Evolutionary conservation across 2,113 vertebrate species (phyloP), one percentile per base, ranked within the genome.

Genomic region (Catharus bicknelli): DNA sequence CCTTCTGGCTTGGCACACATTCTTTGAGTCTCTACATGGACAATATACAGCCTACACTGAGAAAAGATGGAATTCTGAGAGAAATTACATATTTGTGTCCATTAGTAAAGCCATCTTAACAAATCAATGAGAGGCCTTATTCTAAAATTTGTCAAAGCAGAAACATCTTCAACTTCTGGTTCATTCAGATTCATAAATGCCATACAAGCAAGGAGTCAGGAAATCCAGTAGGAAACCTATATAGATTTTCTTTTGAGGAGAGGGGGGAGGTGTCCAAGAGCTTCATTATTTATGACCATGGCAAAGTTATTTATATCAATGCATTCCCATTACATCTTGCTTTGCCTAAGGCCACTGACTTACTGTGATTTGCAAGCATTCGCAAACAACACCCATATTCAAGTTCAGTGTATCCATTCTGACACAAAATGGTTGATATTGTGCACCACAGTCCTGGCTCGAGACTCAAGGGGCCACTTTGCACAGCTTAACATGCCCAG

Each of bases 381-480:
- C 93, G 72, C 80, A 88, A 95, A 95, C 93, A 96, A 96, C 77
- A 34, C 43, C 67, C 66, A 89, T 80, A 96, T 96, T 95, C 84
- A 96, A 95, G 94, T 70, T 83, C 45, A 77, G 70, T 5, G 40
- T 87, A 78, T 74, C 80, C 73, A 57, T 69, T 91, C 89, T 3
- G 2, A 90, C 63, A 76, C n/a, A 93, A 82, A 95, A 79, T 27
- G 62, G 80, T 61, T 67, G 70, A 86, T 63, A 69, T 13, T 80
- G 62, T 83, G 54, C 0, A 0, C 66, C 12, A 58, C 62, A 68
- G 75, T 10, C 7, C 8, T 10, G 63, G 76, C 67, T 85, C 47
- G 16, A 63, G 57, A 77, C 95, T 81, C 87, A 21, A 76, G 91
- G 93, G 90, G 68, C 43, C 85, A 63, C 48, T 95, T 67, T 93